Base-by-base conservation (phyloP, 2,888 invertebrate species). In the Acanthococcus lagerstroemiae region DNA sequence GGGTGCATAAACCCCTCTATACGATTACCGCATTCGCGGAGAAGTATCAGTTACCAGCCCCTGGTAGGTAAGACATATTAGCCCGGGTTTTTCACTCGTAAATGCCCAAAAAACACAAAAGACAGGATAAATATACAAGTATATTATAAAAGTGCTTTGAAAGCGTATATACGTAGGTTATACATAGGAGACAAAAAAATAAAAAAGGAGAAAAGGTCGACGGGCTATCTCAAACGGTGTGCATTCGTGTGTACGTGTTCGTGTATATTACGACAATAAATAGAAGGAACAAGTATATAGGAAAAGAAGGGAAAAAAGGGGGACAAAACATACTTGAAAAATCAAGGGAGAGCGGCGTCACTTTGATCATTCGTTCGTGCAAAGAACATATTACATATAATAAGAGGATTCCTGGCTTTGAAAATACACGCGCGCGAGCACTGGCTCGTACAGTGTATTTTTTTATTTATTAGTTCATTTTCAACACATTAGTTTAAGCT, bases 321-420 rank as follows among this genome's bases (percentile, higher is more conserved):
- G 30, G 26, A 25, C 45, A 61, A 52, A 61, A 61, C 60, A 26
- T 30, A 60, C 60, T 60, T 27, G 60, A 60, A 60, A 60, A 60
- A 60, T 60, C 48, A 60, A 60, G 60, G 48, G 60, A 60, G 26
- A 17, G 46, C 60, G 60, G 60, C 60, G 26, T 60, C 30, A 19
- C 60, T 60, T 60, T 60, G 60, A 60, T 60, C 60, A 60, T 22
- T 27, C 45, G 46, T 17, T 50, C 60, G 60, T 60, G 60, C 60
- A 60, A 50, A 26, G 60, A 27, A 27, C 60, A 50, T 26, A 60
- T 60, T 60, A 60, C 60, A 50, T 50, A 60, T 60, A 50, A 60
- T 50, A 50, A 60, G 60, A 30, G 50, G 48, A 50, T 30, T 25
- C 15, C 21, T 26, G 25, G 30, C 60, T 46, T 57, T 44, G 44